Conservation (phyloP, 1,140 invertebrate genomes). For the Drosophila funebris region DNA sequence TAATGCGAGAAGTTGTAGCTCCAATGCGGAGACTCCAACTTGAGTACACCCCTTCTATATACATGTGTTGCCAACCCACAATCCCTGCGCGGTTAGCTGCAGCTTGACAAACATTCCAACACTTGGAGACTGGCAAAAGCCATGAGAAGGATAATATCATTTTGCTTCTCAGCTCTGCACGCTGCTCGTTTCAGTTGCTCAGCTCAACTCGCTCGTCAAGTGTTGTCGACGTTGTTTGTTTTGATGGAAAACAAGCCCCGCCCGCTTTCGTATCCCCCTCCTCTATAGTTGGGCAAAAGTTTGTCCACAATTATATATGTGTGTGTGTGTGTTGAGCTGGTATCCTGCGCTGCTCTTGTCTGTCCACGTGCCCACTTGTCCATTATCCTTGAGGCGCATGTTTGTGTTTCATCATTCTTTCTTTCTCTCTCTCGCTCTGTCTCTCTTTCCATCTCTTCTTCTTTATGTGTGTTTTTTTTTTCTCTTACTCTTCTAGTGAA, state of each 20-base stretch:
- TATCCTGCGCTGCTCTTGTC: constrained; percentile 3
- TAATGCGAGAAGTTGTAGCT: constrained; percentile 20
- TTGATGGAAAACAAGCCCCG: constrained; percentile 55
- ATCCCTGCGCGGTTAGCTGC: neutral
- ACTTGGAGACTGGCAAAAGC: too few relatives aligned
- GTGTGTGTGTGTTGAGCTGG: constrained; percentile 30
- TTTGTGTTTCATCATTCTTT: constrained; percentile 80
- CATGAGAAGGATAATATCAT: constrained; percentile 28
- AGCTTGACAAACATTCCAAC: constrained; percentile 21
- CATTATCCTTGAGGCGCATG: constrained; percentile 78
- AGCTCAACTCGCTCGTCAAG: constrained; percentile 46
- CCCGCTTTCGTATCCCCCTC: neutral
- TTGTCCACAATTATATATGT: constrained; percentile 9
- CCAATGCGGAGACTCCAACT: constrained; percentile 1
- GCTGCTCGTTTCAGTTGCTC: neutral
- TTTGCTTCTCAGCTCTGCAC: constrained; percentile 10
- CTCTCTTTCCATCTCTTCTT: neutral
- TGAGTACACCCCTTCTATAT: constrained; percentile 25
- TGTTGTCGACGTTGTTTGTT: constrained; percentile 59
- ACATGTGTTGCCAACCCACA: neutral
- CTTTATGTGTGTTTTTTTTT: constrained; percentile 16
- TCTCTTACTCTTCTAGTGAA: constrained; percentile 43
- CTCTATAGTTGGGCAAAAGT: constrained; percentile 9
- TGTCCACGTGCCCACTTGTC: constrained; percentile 33
- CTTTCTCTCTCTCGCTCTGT: constrained; percentile 1